Evolutionary conservation across 1,140 invertebrate genomes (phyloP).

Genomic region (Eumeta japonica): DNA sequence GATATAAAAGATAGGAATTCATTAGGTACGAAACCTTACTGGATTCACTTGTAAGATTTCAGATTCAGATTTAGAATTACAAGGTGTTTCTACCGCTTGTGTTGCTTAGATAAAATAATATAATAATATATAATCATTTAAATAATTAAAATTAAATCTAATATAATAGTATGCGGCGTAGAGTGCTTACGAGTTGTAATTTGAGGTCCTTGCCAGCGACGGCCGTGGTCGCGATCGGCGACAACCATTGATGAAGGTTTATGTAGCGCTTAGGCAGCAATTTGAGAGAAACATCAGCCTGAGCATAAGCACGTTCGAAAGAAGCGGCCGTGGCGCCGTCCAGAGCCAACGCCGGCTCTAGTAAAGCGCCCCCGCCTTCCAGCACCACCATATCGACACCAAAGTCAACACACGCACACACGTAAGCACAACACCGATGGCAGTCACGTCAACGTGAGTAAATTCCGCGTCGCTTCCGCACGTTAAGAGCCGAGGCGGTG

Average conservation of each 20-base stretch:
- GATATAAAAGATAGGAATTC: too few relatives aligned
- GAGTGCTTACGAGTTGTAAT: constrained; percentile 68
- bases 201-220: constrained; percentile 69
- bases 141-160: too few relatives aligned
- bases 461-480: too few relatives aligned
- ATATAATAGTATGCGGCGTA: too few relatives aligned
- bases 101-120: too few relatives aligned
- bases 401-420: constrained; percentile 6
- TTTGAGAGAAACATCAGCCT: constrained; percentile 77
- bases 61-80: too few relatives aligned
- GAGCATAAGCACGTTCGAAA: constrained; percentile 71
- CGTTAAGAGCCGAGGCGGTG: constrained; percentile 18
- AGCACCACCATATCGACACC: constrained; percentile 67
- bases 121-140: too few relatives aligned
- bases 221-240: constrained; percentile 63
- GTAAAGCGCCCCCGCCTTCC: constrained; percentile 60
- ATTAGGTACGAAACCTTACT: too few relatives aligned
- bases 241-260: constrained; percentile 83
- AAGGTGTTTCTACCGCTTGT: too few relatives aligned
- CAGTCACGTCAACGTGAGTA: constrained; percentile 21
- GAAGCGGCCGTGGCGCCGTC: constrained; percentile 55
- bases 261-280: constrained; percentile 85
- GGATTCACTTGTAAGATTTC: too few relatives aligned
- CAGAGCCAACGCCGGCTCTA: constrained; percentile 56
- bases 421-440: constrained; percentile 24